A percentile compares a stretch with the other conserved stretches of the same genome.
phyloP scores from a whole-genome alignment of 1,140 invertebrate genomes.

The Euwallacea fornicatus region DNA sequence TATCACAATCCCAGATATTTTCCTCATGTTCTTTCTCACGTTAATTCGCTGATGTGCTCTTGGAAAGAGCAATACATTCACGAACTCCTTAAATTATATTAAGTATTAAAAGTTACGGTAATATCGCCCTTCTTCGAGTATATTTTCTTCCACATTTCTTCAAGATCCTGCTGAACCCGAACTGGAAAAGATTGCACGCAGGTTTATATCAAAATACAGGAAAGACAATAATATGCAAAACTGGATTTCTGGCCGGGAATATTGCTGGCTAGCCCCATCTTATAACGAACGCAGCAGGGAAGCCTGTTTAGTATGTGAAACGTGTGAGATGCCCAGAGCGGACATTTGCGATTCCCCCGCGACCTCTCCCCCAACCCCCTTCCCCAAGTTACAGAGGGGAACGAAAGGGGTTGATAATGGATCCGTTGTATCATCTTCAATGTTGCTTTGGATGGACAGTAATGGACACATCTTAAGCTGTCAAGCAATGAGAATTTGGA shows the following conservation, averaged over 20 bases:
- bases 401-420: slow-evolving; percentile 51
- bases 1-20: not conserved
- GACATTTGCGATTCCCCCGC: slow-evolving; percentile 49
- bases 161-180: no score
- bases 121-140: no score
- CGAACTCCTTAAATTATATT: no score
- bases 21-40: no score
- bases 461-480: slow-evolving; percentile 38
- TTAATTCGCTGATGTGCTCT: no score
- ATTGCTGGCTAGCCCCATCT: not conserved
- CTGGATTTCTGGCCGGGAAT: slow-evolving; percentile 2
- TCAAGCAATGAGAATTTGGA: slow-evolving; percentile 27
- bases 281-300: slow-evolving; percentile 15
- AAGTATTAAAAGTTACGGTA: no score
- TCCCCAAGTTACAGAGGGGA: slow-evolving; percentile 18
- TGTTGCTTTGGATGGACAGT: slow-evolving; percentile 35
- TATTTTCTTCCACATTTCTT: no score
- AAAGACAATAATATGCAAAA: slow-evolving; percentile 1
- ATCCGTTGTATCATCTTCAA: slow-evolving; percentile 52
- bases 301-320: slow-evolving; percentile 54
- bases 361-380: slow-evolving; percentile 30
- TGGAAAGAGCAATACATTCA: no score
- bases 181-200: not conserved
- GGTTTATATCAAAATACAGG: not conserved
- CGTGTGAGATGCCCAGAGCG: slow-evolving; percentile 52